A percentile compares a stretch with the other conserved stretches of the same genome.
These are phyloP conservation scores for Pandion haliaetus DNA, from an alignment of 2,113 vertebrate species.

Conservation along the genomic window DNA sequence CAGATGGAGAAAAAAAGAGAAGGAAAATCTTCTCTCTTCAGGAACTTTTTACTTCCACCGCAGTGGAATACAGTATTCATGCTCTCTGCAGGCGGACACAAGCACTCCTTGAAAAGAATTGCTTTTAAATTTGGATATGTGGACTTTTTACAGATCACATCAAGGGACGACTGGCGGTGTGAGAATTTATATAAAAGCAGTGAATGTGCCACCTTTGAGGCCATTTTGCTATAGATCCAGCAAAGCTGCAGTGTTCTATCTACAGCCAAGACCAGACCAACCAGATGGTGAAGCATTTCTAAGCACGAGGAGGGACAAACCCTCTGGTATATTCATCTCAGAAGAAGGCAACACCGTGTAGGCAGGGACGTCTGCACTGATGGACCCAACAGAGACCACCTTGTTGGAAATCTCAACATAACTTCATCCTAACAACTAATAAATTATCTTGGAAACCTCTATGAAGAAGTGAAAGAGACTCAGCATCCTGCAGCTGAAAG, in stretches of 20 bases:
- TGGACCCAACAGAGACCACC: neutral
- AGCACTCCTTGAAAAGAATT: neutral
- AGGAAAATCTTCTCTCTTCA: neutral
- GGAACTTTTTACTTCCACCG: neutral
- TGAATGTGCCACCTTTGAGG: neutral
- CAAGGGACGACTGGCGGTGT: neutral
- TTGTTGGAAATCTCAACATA: neutral
- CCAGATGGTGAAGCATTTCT: neutral
- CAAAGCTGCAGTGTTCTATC: neutral
- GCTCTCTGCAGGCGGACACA: neutral
- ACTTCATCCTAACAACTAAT: neutral
- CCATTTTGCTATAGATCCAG: neutral
- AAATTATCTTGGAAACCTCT: neutral
- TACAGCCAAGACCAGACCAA: neutral
- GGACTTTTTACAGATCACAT: neutral
- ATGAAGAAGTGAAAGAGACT: neutral
- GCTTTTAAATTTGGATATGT: neutral
- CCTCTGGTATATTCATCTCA: neutral
- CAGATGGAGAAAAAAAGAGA: neutral
- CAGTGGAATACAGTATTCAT: neutral
- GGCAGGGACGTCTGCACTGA: neutral
- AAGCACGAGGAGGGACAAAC: neutral
- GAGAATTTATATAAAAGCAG: neutral
- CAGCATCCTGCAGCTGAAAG: accelerated
- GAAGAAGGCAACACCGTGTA: accelerated